A percentile compares a stretch with the other conserved stretches of the same genome.
Conservation (phyloP, 2,113 vertebrate species). For the Alouatta palliata region DNA sequence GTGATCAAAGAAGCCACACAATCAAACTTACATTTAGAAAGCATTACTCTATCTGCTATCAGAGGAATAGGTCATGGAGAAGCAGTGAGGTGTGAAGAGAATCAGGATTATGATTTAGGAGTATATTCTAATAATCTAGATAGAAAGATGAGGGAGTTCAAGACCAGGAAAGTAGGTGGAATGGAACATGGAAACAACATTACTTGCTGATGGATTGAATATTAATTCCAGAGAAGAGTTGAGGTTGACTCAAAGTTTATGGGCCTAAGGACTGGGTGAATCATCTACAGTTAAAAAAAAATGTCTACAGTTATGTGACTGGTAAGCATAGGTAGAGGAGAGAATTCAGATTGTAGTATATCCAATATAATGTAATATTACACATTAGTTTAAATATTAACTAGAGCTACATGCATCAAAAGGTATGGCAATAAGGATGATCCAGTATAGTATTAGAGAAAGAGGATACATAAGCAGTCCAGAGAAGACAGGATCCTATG, state of each 20-base stretch:
- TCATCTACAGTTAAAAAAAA: not conserved
- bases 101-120: not conserved
- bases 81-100: not conserved
- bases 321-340: not conserved
- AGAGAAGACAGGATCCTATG: not conserved
- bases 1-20: not conserved
- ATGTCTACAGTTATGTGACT: not conserved
- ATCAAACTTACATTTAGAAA: not conserved
- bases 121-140: not conserved
- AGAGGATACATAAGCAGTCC: not conserved
- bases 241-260: not conserved
- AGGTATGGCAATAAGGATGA: not conserved
- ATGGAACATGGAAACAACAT: not conserved
- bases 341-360: not conserved
- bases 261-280: not conserved
- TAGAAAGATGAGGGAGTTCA: not conserved
- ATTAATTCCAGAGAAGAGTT: not conserved
- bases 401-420: not conserved
- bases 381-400: not conserved
- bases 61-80: not conserved
- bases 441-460: not conserved
- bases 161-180: not conserved
- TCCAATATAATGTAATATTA: not conserved
- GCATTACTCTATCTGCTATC: not conserved
- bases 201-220: not conserved